Conservation (phyloP, 2,113 vertebrate species). For the Phodopus roborovskii region DNA sequence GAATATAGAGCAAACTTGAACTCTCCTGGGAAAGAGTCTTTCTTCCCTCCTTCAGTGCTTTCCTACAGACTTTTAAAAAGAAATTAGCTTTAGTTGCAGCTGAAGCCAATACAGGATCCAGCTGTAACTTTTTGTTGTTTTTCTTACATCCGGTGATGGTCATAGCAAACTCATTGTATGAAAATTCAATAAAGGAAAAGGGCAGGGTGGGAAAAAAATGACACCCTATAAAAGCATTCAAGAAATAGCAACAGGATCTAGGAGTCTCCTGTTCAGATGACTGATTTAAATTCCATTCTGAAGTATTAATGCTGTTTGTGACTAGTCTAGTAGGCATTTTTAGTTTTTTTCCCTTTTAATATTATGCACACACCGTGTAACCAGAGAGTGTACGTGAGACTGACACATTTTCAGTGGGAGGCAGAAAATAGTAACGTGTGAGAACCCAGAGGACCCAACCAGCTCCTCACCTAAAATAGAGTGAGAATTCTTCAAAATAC, state of each 20-base stretch:
- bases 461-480: neutral
- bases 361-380: neutral
- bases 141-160: conserved; percentile 85
- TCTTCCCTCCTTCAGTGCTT: conserved; percentile 46
- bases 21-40: conserved; percentile 65
- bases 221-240: conserved; percentile 85
- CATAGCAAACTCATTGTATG: conserved; percentile 86
- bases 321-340: conserved; percentile 65
- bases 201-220: conserved; percentile 88
- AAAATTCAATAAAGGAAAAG: conserved; percentile 87
- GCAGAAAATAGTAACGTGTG: conserved; percentile 29
- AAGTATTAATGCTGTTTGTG: conserved; percentile 81
- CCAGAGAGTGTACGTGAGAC: neutral
- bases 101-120: conserved; percentile 85
- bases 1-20: conserved; percentile 59
- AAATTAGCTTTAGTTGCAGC: conserved; percentile 71
- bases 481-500: neutral
- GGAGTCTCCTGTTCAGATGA: conserved; percentile 83
- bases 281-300: conserved; percentile 80
- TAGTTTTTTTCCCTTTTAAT: conserved; percentile 51
- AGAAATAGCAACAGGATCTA: conserved; percentile 85
- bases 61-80: conserved; percentile 16
- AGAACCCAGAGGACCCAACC: neutral
- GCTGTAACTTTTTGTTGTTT: conserved; percentile 84
- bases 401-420: conserved; percentile 37